phyloP scores from a whole-genome alignment of 2,888 invertebrate genomes.

The Eucera pruinosa region DNA sequence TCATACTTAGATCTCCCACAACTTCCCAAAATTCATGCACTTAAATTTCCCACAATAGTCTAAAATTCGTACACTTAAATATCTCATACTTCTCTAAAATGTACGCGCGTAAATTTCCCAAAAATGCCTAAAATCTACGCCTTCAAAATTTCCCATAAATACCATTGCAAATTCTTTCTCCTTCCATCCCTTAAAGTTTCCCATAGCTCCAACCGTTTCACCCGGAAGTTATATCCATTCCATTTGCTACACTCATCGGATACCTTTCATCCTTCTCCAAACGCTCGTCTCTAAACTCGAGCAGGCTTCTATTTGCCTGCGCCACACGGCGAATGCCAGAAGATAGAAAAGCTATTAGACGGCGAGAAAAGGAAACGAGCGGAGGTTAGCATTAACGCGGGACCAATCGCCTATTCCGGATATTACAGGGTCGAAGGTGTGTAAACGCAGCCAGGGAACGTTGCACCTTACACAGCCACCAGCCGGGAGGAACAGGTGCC shows the following conservation, averaged over 20 bases:
- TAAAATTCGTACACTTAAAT: too few relatives aligned
- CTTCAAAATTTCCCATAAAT: too few relatives aligned
- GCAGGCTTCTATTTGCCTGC: neutral
- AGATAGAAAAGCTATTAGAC: conserved; percentile 6
- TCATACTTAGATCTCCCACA: too few relatives aligned
- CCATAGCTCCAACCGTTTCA: neutral
- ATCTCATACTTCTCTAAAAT: too few relatives aligned
- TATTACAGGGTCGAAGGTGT: conserved; percentile 68
- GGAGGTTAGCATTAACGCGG: conserved; percentile 42
- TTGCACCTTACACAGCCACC: conserved; percentile 78
- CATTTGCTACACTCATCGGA: too few relatives aligned
- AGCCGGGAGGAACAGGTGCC: conserved; percentile 80
- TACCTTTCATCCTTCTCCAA: neutral
- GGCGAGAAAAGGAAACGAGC: neutral
- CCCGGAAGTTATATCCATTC: neutral
- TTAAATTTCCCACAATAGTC: too few relatives aligned
- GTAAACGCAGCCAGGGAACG: conserved; percentile 69
- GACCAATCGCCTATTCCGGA: conserved; percentile 59
- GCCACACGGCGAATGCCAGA: neutral
- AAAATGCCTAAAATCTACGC: too few relatives aligned
- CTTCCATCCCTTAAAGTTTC: too few relatives aligned
- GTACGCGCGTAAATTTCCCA: too few relatives aligned
- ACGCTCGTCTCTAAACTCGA: neutral
- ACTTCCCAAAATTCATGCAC: too few relatives aligned
- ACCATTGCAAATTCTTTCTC: too few relatives aligned